Conservation (phyloP, 1,140 invertebrate genomes). For the Panagrolaimus sp. region DNA sequence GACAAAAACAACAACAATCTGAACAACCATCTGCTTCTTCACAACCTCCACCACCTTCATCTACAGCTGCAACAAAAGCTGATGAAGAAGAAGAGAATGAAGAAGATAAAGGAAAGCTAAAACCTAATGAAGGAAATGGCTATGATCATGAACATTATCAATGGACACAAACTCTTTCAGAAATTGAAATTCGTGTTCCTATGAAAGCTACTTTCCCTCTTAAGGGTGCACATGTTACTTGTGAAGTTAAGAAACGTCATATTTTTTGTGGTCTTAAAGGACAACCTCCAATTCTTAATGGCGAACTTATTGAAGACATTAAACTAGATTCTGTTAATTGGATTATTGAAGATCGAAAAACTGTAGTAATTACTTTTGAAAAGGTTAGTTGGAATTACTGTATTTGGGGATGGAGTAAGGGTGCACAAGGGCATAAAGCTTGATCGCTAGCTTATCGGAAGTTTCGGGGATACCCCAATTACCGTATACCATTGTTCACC, state of each 20-base stretch:
- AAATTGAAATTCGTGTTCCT: conserved; percentile 83
- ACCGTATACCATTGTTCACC: neutral
- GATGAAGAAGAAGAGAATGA: conserved; percentile 25
- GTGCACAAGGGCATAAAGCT: too few relatives aligned
- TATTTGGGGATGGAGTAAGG: too few relatives aligned
- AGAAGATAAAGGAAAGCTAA: conserved; percentile 62
- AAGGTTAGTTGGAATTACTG: too few relatives aligned
- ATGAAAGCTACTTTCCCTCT: conserved; percentile 71
- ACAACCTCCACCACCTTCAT: neutral
- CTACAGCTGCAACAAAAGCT: neutral
- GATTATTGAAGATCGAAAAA: conserved; percentile 84
- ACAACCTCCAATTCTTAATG: conserved; percentile 81
- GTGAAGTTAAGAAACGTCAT: conserved; percentile 74
- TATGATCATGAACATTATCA: conserved; percentile 75
- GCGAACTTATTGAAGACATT: conserved; percentile 78
- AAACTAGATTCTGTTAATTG: conserved; percentile 84
- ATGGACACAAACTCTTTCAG: conserved; percentile 92
- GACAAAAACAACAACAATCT: conserved; percentile 60
- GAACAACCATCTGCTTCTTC: too few relatives aligned
- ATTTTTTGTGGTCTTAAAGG: conserved; percentile 84
- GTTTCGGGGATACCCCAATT: too few relatives aligned
- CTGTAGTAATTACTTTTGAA: conserved; percentile 77
- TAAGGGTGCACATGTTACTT: conserved; percentile 75
- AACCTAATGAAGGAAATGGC: conserved; percentile 90
- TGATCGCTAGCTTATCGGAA: too few relatives aligned